phyloP scores from a whole-genome alignment of 2,888 invertebrate species.

The Polia nebulosa region DNA sequence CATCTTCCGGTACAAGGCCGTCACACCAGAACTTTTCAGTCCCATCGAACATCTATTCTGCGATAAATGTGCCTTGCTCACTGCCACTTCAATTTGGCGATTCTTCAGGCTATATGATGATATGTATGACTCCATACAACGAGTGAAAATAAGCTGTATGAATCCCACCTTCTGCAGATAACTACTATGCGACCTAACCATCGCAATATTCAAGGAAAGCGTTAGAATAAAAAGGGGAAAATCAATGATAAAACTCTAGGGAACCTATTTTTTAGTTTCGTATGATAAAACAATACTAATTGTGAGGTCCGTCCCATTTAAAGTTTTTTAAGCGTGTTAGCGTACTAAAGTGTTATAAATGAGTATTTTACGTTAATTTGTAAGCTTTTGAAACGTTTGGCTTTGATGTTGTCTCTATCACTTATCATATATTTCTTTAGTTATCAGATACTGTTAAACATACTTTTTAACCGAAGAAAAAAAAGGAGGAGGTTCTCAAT shows the following conservation, averaged over 20 bases:
- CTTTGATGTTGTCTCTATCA: neutral
- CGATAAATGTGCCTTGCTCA: no score
- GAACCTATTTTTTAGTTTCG: neutral
- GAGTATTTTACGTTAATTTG: neutral
- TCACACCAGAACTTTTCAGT: no score
- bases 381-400: neutral
- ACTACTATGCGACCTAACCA: neutral
- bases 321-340: neutral
- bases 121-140: no score
- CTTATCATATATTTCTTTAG: no score
- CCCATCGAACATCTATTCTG: no score
- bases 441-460: no score
- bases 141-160: no score
- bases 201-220: neutral
- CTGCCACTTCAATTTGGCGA: no score
- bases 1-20: no score
- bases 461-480: no score
- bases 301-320: constrained; percentile 7
- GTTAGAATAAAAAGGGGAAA: constrained; percentile 6
- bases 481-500: no score
- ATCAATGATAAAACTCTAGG: constrained; percentile 14
- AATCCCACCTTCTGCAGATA: neutral
- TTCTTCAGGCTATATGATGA: no score
- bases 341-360: neutral
- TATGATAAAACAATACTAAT: constrained; percentile 13